Evolutionary conservation across 1,140 invertebrate genomes (phyloP), one percentile per base, ranked within the genome.

Genomic region (Nasonia longicornis): DNA sequence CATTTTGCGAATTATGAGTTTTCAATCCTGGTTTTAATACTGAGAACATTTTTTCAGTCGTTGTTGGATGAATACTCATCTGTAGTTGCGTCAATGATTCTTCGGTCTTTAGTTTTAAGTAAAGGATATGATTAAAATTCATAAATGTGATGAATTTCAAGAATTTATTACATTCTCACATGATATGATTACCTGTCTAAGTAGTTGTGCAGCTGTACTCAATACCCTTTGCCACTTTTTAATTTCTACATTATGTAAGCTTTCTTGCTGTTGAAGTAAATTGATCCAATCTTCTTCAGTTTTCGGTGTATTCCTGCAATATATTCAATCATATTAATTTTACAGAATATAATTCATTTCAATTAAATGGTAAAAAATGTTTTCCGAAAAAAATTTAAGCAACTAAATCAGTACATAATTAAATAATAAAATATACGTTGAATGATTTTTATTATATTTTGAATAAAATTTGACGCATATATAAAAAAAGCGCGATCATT

Each of bases 171-270:
- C 72, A 78, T 76, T 82, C 29, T 84, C 66, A 80, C 29, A 75
- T 82, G 75, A 81, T 67, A 67, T 73, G 64, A 81, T 89, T 91
- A 94, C 93, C 91, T 94, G 93, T 89, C 91, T 91, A 76, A 95
- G 89, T 70, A 94, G 90, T 66, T 92, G 86, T 78, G 94, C 92
- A 66, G 94, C 92, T 76, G 92, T 92, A 83, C 93, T 92, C 31
- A 97, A 91, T 80, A 95, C 93, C 85, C 93, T 93, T 85, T 95
- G 93, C 96, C 96, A 97, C 84, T 94, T 94, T 73, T 93, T 92
- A 85, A 96, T 91, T 89, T 96, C 95, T 66, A 93, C 91, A 67
- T 94, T 93, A 90, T 96, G 95, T 42, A 95, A 91, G 45, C 91
- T 91, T 89, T 96, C 93, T 91, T 96, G 96, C 72, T 95, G 93